Base-by-base conservation (phyloP, 1,140 invertebrate species). In the Pemphigus obesinymphae region DNA sequence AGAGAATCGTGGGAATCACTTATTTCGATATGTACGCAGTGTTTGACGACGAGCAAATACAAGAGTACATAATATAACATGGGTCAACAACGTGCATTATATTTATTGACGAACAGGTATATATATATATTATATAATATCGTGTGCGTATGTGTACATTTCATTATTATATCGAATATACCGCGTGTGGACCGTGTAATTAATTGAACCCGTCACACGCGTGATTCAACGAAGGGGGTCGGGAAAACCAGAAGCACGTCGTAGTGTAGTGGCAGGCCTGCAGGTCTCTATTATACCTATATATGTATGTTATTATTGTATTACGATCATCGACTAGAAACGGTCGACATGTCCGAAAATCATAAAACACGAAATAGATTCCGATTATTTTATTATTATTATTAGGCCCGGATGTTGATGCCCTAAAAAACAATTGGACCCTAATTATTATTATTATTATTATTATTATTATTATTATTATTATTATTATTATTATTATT, bases 171-270 rank as follows among this genome's bases (percentile, higher is more conserved):
- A 31, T 23, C 50, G 6, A 53, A 40, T 58, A 29, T 5, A 29
- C 66, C 70, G 43, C 11, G n/a, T 23, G 40, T 6, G 50, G 72
- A 75, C 72, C 72, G 72, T 75, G 50, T 75, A 75, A 75, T 78
- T 78, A 78, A 78, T 78, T 40, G 73, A 53, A 78, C 73, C 50
- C 73, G 73, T 75, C 72, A 75, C 73, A 58, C 73, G n/a, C n/a
- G 73, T 78, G 40, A 78, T 78, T 78, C 48, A 34, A 78, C 48
- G 34, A 78, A 58, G 31, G 73, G 72, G 72, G 29, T 34, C 11
- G 72, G 43, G 37, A 53, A 37, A 73, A 40, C 40, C 73, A 78
- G 73, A 78, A 78, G 73, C 53, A n/a, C n/a, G 50, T 53, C 50
- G 34, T n/a, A n/a, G n/a, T n/a, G n/a, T n/a, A n/a, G 29, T 17